Percentiles rank a stretch among this genome's conserved stretches.
phyloP scores from a whole-genome alignment of 2,113 vertebrate species.

The Holacanthus passer region DNA sequence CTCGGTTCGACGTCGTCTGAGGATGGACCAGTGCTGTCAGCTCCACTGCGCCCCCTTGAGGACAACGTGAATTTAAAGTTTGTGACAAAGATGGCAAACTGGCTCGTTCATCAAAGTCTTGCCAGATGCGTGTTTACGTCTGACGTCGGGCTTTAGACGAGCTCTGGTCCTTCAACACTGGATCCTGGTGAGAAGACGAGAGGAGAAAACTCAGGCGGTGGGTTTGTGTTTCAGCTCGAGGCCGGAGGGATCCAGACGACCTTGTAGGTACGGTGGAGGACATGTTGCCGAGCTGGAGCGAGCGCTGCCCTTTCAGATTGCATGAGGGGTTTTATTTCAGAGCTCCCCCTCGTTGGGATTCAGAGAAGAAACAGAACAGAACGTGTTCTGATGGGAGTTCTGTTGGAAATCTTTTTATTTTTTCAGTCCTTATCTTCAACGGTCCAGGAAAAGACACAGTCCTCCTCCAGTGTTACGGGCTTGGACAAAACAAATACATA shows the following conservation, averaged over 20 bases:
- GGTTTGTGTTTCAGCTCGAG: background rate
- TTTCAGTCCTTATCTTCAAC: no score
- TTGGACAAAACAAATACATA: background rate
- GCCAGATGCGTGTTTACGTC: no score
- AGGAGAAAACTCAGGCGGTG: background rate
- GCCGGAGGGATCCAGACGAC: background rate
- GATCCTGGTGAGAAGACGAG: background rate
- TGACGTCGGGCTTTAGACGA: no score
- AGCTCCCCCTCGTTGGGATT: background rate
- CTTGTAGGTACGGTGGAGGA: conserved; percentile 5
- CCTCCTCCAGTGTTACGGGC: background rate
- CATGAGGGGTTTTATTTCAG: conserved; percentile 11
- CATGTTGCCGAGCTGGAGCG: background rate
- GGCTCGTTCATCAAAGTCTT: no score
- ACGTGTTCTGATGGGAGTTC: background rate
- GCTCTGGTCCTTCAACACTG: background rate
- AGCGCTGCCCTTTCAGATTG: background rate
- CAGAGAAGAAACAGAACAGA: background rate
- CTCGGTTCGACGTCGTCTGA: no score
- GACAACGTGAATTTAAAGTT: no score
- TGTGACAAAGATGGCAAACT: no score
- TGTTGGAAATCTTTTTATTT: no score
- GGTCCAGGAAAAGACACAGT: no score
- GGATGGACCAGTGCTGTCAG: no score
- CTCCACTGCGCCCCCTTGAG: no score